Evolutionary conservation across 2,888 invertebrate genomes (phyloP).

Genomic region (Coenonympha glycerion): DNA sequence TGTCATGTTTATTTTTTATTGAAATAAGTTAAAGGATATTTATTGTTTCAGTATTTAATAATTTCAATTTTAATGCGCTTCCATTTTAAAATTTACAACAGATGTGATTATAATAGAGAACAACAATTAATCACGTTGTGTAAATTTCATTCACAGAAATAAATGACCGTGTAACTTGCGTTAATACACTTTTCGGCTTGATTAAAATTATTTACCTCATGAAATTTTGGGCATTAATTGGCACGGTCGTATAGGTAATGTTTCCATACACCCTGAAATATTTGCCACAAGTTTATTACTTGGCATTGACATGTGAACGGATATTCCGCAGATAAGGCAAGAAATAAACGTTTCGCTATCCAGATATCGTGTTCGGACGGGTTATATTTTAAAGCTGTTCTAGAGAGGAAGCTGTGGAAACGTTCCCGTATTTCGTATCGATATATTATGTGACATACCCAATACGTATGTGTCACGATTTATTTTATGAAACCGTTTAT

Average conservation of each 20-base stretch:
- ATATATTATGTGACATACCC: conserved; percentile 17
- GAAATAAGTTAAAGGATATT: not conserved
- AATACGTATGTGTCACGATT: conserved; percentile 12
- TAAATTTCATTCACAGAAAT: conserved; percentile 4
- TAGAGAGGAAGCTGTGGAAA: conserved; percentile 21
- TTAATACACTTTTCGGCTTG: not conserved
- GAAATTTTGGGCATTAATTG: not conserved
- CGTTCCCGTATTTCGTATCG: conserved; percentile 21
- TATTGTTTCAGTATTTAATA: not conserved
- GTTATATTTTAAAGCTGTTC: conserved; percentile 24
- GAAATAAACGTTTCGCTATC: conserved; percentile 29
- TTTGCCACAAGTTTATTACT: not conserved
- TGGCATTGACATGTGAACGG: conserved; percentile 25
- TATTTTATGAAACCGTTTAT: not conserved
- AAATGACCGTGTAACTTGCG: not conserved
- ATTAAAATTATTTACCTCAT: not conserved
- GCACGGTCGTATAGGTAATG: not conserved
- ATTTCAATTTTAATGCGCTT: not conserved
- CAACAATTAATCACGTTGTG: not conserved
- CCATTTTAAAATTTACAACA: not conserved
- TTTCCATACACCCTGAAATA: not conserved
- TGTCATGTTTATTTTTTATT: not conserved
- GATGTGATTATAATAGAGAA: not conserved
- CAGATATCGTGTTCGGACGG: conserved; percentile 27
- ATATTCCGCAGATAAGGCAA: conserved; percentile 28